Evolutionary conservation across 2,888 invertebrate genomes (phyloP).

Genomic region (Ommatoiulus sabulosus): DNA sequence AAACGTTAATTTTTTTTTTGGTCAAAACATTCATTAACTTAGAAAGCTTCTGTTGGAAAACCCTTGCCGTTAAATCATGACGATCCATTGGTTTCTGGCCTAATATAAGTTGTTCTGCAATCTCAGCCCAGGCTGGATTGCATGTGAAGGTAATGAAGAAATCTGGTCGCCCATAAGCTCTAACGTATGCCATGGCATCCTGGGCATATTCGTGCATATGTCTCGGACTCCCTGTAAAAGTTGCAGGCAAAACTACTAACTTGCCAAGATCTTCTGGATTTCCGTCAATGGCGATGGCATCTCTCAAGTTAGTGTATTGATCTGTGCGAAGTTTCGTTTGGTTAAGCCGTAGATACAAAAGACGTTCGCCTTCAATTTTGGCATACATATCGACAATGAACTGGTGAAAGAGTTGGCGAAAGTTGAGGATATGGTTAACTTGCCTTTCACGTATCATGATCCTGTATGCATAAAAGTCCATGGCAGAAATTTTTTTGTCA

Average conservation of each 20-base stretch:
- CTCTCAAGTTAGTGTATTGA: conserved; percentile 35
- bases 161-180: neutral
- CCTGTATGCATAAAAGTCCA: no score
- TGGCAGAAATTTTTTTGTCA: no score
- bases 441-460: no score
- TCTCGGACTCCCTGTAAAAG: neutral
- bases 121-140: neutral
- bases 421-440: no score
- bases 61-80: neutral
- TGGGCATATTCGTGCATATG: neutral
- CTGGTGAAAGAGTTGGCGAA: no score
- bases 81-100: neutral
- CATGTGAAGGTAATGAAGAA: neutral
- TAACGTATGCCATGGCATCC: neutral
- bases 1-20: neutral
- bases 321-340: conserved; percentile 64
- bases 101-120: neutral
- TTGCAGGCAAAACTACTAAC: neutral
- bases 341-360: conserved; percentile 64
- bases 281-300: neutral
- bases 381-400: conserved; percentile 66
- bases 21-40: neutral
- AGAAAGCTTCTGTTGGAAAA: neutral
- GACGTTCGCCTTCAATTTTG: conserved; percentile 66
- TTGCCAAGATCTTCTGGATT: neutral